phyloP scores from a whole-genome alignment of 2,113 vertebrate species.

The Campylorhamphus procurvoides region DNA sequence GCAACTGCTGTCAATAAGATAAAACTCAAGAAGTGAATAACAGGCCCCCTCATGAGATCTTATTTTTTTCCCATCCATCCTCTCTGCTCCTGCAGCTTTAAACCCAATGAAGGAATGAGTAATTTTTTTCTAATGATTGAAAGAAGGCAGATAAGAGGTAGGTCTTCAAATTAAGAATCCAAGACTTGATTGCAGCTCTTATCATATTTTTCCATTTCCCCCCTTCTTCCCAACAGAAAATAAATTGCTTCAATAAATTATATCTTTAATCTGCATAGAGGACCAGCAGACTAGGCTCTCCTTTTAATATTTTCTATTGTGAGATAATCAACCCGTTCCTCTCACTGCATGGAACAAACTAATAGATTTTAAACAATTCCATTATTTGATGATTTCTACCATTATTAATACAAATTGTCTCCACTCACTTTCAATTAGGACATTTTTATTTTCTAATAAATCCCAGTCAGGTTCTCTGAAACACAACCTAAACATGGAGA shows the following conservation, averaged over 20 bases:
- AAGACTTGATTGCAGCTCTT: slow-evolving; percentile 49
- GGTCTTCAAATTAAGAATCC: slow-evolving; percentile 64
- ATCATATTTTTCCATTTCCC: slow-evolving; percentile 45
- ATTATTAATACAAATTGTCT: slow-evolving; percentile 75
- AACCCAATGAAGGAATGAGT: slow-evolving; percentile 1
- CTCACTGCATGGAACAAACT: slow-evolving; percentile 48
- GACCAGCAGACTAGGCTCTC: neutral
- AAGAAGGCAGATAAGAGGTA: slow-evolving; percentile 66
- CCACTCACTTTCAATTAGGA: slow-evolving; percentile 68
- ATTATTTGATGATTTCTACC: slow-evolving; percentile 60
- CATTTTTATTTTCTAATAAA: slow-evolving; percentile 74
- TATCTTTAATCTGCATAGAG: slow-evolving; percentile 63
- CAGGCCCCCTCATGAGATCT: neutral
- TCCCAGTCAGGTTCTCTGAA: slow-evolving; percentile 64
- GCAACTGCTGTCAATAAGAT: neutral
- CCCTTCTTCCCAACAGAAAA: slow-evolving; percentile 54
- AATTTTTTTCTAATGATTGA: slow-evolving; percentile 54
- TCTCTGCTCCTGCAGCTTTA: slow-evolving; percentile 35
- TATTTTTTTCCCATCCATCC: neutral
- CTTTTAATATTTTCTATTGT: neutral
- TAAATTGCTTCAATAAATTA: slow-evolving; percentile 71
- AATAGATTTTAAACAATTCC: slow-evolving; percentile 70
- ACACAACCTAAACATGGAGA: slow-evolving; percentile 11
- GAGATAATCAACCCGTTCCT: slow-evolving; percentile 63
- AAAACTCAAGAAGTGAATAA: slow-evolving; percentile 12